Conservation (phyloP, 2,888 invertebrate species). For the Crepidodera aurea region DNA sequence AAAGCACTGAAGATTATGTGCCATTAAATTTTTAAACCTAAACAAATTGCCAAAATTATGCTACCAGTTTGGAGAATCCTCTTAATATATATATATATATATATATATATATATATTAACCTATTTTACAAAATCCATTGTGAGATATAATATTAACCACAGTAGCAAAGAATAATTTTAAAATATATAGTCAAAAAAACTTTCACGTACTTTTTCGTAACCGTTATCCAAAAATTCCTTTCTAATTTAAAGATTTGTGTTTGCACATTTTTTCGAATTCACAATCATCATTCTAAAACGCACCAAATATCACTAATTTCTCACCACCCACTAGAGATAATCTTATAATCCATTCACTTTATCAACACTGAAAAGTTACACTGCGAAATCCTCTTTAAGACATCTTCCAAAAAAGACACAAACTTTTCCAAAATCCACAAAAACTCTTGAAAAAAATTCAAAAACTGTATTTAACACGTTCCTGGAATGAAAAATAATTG, state of each 20-base stretch:
- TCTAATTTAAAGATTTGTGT: neutral
- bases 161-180: too few relatives aligned
- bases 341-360: neutral
- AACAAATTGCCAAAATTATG: too few relatives aligned
- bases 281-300: too few relatives aligned
- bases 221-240: constrained; percentile 3
- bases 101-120: too few relatives aligned
- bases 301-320: neutral
- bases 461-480: neutral
- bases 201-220: neutral
- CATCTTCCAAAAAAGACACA: neutral
- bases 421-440: neutral
- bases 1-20: too few relatives aligned
- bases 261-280: constrained; percentile 4
- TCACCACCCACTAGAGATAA: neutral
- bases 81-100: too few relatives aligned
- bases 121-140: too few relatives aligned
- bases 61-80: too few relatives aligned
- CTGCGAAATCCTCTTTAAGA: too few relatives aligned
- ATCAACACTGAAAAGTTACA: neutral
- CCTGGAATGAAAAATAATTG: neutral
- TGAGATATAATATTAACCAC: too few relatives aligned
- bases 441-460: neutral
- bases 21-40: too few relatives aligned
- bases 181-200: neutral